These are phyloP conservation scores for Smutsia temminckii DNA, from an alignment of 2,797 vertebrate species.

Conservation along the genomic window DNA sequence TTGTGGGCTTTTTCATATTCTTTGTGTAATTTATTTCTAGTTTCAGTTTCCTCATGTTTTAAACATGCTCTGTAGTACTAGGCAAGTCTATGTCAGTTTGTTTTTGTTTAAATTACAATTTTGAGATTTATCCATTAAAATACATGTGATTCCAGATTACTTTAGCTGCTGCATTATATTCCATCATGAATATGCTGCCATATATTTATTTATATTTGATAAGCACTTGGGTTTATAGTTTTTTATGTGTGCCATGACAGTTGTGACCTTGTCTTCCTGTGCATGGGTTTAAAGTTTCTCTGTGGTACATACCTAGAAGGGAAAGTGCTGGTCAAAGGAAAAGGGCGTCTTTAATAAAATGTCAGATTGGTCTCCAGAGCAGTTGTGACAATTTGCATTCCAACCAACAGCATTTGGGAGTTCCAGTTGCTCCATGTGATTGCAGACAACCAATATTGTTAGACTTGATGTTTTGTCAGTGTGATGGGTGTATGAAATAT, in stretches of 20 bases:
- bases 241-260: neutral
- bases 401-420: neutral
- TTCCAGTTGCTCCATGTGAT: neutral
- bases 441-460: neutral
- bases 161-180: neutral
- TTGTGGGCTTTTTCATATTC: too few species aligned
- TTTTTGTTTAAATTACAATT: neutral
- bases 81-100: neutral
- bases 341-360: neutral
- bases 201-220: neutral
- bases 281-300: neutral
- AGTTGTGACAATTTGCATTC: neutral
- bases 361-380: neutral
- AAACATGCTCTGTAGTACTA: neutral
- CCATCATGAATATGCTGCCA: neutral
- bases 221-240: neutral
- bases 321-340: neutral
- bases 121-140: neutral
- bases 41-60: neutral
- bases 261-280: neutral
- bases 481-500: slow-evolving; percentile 23
- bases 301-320: neutral
- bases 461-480: neutral
- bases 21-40: too few species aligned
- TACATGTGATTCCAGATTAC: neutral